Base-by-base conservation (phyloP, 2,797 vertebrate genomes). In the Poeciliopsis infans region DNA sequence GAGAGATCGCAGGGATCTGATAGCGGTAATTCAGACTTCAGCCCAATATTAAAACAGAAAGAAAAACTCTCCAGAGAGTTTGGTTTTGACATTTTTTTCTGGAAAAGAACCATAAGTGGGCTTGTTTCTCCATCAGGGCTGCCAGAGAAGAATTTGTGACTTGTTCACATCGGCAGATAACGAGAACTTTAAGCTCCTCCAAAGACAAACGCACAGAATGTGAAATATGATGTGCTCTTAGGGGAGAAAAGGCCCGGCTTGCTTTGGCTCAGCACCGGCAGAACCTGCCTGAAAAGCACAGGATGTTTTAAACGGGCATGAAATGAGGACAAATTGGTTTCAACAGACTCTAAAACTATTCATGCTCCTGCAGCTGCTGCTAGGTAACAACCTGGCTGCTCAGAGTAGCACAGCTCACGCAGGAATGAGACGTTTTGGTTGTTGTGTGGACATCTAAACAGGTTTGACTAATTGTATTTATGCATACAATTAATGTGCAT, bases 141-240 rank as follows among this genome's bases (percentile, higher is more conserved):
- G 83, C 83, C 87, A 86, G 57, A 88, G 76, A 91, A 81, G 78
- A 87, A 91, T 79, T 74, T 18, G 25, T 71, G 79, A 83, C 79
- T 76, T 82, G 84, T 79, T 86, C 81, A 87, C 74, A 85, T 79
- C 73, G 73, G 78, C 82, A 79, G 89, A 84, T 86, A 91, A 92
- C 74, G 81, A 86, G 83, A 64, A 81, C 75, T 70, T 11, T 2
- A 72, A 79, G 77, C 80, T 82, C 61, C 69, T 80, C 74, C 74
- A 78, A 73, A 87, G 77, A 88, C 75, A 85, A 69, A 45, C 71
- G 69, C 81, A 79, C 74, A 83, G 69, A 84, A 75, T 74, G 84
- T 92, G 89, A 92, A 92, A 93, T 87, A 90, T 80, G 86, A 90
- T 85, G 88, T 87, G 81, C 61, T 82, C 86, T 84, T 82, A 1